Evolutionary conservation across 2,113 vertebrate species (phyloP).

Genomic region (Opisthocomus hoazin): DNA sequence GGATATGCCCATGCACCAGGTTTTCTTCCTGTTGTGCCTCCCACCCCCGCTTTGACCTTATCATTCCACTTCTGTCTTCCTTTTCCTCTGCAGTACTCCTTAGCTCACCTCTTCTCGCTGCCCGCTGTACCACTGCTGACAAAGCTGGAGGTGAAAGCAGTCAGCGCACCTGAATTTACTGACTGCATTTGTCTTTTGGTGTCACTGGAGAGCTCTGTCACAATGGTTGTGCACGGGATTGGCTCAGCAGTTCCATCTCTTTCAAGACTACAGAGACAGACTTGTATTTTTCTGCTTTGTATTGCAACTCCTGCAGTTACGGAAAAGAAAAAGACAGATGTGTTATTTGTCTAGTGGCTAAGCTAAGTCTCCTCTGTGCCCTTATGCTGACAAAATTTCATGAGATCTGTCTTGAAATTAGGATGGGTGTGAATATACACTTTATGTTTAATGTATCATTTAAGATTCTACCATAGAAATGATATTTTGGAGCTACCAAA

Average conservation of each 20-base stretch:
- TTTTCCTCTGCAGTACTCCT: not conserved
- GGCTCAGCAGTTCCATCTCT: not conserved
- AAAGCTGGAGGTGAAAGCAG: not conserved
- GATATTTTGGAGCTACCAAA: not conserved
- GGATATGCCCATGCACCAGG: not conserved
- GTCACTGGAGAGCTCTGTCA: not conserved
- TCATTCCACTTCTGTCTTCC: not conserved
- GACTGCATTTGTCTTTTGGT: rapidly evolving
- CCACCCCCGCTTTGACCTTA: not conserved
- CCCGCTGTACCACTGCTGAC: not conserved
- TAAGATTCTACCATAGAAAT: not conserved
- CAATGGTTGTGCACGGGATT: rapidly evolving
- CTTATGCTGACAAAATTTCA: not conserved
- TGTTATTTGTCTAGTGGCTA: not conserved
- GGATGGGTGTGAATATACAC: not conserved
- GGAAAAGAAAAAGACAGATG: not conserved
- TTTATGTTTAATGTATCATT: not conserved
- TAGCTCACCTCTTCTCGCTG: not conserved
- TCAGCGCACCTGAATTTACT: not conserved
- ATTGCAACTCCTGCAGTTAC: rapidly evolving
- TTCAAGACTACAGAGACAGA: not conserved
- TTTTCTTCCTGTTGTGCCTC: not conserved
- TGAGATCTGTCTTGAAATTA: not conserved
- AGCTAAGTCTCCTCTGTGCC: not conserved
- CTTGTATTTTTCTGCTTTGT: not conserved